phyloP scores from a whole-genome alignment of 2,797 vertebrate genomes.

The Pseudomugil gertrudae region DNA sequence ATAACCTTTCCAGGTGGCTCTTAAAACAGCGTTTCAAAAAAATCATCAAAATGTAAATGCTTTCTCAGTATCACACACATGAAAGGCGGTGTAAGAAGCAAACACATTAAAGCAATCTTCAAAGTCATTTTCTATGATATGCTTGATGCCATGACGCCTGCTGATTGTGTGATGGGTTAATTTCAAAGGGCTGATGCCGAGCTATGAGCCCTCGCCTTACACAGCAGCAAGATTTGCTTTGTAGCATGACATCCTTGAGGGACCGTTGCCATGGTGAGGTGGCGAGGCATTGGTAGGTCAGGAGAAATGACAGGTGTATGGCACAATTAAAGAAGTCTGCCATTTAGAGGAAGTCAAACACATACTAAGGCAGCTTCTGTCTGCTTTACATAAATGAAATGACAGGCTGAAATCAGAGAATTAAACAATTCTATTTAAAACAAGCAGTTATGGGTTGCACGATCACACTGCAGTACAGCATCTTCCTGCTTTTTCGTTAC shows the following conservation, averaged over 20 bases:
- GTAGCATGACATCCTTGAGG: constrained; percentile 12
- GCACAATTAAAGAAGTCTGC: constrained; percentile 21
- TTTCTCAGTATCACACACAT: constrained; percentile 44
- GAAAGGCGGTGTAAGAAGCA: constrained; percentile 42
- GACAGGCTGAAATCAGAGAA: neutral
- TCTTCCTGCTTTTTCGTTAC: neutral
- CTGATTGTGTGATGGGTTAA: constrained; percentile 52
- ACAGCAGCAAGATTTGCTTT: constrained; percentile 24
- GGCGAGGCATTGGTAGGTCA: neutral
- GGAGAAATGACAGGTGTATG: neutral
- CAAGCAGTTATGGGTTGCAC: neutral
- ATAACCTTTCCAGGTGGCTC: constrained; percentile 19
- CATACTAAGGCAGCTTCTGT: neutral
- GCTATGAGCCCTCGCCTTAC: constrained; percentile 29
- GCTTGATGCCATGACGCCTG: constrained; percentile 42
- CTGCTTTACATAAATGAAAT: neutral
- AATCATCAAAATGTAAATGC: constrained; percentile 64
- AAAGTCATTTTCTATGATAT: constrained; percentile 44
- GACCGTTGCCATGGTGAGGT: constrained; percentile 45
- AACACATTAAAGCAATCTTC: constrained; percentile 58
- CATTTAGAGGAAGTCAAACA: constrained; percentile 10
- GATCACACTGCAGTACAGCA: neutral
- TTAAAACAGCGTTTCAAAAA: constrained; percentile 39
- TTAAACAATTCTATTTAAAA: neutral
- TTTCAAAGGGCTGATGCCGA: constrained; percentile 53